These are phyloP conservation scores for Ceramica pisi DNA, from an alignment of 2,888 invertebrate genomes.

Conservation along the genomic window DNA sequence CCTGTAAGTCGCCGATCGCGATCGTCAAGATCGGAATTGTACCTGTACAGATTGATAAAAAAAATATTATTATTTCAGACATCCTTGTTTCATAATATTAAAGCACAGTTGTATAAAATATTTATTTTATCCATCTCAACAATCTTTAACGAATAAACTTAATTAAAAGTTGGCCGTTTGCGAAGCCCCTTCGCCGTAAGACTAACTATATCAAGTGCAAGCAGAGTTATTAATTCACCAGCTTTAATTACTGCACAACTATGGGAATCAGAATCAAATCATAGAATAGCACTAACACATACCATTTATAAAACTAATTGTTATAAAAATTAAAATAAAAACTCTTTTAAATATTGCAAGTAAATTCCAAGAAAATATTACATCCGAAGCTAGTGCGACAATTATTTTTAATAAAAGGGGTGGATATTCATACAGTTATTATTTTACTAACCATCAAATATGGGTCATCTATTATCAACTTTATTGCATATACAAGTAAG, in stretches of 20 bases:
- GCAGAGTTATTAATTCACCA: slow-evolving; percentile 16
- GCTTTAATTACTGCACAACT: slow-evolving; percentile 16
- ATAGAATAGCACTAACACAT: slow-evolving; percentile 17
- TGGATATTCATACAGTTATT: slow-evolving; percentile 17
- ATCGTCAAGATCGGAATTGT: no score
- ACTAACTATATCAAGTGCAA: slow-evolving; percentile 7
- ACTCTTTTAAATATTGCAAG: slow-evolving; percentile 1
- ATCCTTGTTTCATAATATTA: no score
- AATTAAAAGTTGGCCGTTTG: slow-evolving; percentile 10
- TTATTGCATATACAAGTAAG: slow-evolving; percentile 28
- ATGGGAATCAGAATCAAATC: slow-evolving; percentile 40
- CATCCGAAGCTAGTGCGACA: slow-evolving; percentile 21
- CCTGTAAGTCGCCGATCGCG: no score
- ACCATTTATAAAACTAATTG: slow-evolving; percentile 23
- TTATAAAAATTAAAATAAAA: slow-evolving; percentile 20
- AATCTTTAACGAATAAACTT: background rate
- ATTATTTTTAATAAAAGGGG: slow-evolving; percentile 39
- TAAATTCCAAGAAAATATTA: slow-evolving; percentile 24
- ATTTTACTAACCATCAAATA: background rate
- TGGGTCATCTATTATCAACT: slow-evolving; percentile 12
- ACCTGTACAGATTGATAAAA: no score
- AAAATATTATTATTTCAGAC: no score
- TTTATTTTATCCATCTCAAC: background rate
- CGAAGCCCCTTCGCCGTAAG: background rate
- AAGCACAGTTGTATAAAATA: no score